A percentile compares a stretch with the other conserved stretches of the same genome.
Conservation (phyloP, 2,888 invertebrate genomes). For the Lypha dubia region DNA sequence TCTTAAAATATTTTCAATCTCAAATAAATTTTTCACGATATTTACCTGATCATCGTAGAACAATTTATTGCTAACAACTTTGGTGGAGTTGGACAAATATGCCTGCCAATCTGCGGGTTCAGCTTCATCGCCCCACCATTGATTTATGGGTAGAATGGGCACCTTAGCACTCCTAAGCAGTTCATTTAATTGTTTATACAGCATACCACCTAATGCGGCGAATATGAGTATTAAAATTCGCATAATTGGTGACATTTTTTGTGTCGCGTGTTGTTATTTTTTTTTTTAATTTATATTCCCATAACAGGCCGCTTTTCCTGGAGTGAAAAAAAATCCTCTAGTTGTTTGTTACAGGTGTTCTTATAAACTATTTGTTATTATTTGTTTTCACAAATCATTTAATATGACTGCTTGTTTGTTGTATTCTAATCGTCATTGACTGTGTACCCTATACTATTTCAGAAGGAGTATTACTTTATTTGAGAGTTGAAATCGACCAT, state of each 20-base stretch:
- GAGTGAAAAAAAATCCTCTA: not conserved
- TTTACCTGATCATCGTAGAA: conserved; percentile 75
- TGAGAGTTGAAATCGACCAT: too few species aligned
- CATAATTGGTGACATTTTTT: conserved; percentile 74
- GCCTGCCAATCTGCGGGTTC: conserved; percentile 76
- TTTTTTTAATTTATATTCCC: not conserved
- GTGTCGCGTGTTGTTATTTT: not conserved
- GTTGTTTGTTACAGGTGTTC: conserved; percentile 49
- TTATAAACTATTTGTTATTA: conserved; percentile 51
- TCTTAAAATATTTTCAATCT: not conserved
- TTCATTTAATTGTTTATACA: conserved; percentile 76
- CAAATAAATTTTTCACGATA: not conserved
- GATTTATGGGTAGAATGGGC: conserved; percentile 76
- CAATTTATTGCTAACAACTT: conserved; percentile 76
- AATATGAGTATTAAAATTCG: conserved; percentile 77
- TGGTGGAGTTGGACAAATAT: conserved; percentile 77
- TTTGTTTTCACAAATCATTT: conserved; percentile 25
- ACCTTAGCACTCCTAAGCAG: conserved; percentile 74
- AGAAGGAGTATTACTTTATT: too few species aligned
- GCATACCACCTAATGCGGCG: conserved; percentile 75
- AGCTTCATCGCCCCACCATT: conserved; percentile 81
- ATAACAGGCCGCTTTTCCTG: not conserved
- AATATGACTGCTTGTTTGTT: conserved; percentile 23
- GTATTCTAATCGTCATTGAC: conserved; percentile 28
- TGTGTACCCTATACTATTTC: not conserved